phyloP scores from a whole-genome alignment of 2,797 vertebrate genomes.

The Peromyscus aztecus region DNA sequence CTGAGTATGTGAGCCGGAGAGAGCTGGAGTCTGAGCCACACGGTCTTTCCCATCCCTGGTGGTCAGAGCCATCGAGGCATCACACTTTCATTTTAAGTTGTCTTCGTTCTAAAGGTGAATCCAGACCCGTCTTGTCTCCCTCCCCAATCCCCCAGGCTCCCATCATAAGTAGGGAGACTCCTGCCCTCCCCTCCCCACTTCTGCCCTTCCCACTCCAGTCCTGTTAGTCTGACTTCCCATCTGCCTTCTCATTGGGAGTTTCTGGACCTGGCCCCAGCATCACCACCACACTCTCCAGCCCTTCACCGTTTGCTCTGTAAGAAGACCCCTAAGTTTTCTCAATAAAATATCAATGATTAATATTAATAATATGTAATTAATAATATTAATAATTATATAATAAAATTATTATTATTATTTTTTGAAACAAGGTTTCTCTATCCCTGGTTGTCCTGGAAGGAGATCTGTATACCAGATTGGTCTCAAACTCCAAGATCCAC shows the following conservation, averaged over 20 bases:
- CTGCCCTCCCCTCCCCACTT: no score
- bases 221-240: not conserved
- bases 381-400: no score
- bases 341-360: no score
- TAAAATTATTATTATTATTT: no score
- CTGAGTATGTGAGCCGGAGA: not conserved
- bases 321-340: no score
- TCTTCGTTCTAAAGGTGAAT: not conserved
- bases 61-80: no score
- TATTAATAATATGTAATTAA: no score
- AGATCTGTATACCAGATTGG: no score
- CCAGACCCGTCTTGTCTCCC: not conserved
- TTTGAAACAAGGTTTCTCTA: no score
- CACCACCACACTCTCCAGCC: not conserved
- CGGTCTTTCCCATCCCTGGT: not conserved
- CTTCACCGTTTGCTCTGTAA: not conserved
- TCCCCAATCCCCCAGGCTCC: accelerated
- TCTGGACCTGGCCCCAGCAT: not conserved
- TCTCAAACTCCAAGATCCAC: no score
- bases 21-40: not conserved
- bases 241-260: not conserved
- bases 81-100: not conserved
- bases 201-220: not conserved
- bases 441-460: no score
- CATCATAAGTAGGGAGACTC: not conserved